Base-by-base conservation (phyloP, 2,797 vertebrate species). In the Periophthalmus magnuspinnatus region DNA sequence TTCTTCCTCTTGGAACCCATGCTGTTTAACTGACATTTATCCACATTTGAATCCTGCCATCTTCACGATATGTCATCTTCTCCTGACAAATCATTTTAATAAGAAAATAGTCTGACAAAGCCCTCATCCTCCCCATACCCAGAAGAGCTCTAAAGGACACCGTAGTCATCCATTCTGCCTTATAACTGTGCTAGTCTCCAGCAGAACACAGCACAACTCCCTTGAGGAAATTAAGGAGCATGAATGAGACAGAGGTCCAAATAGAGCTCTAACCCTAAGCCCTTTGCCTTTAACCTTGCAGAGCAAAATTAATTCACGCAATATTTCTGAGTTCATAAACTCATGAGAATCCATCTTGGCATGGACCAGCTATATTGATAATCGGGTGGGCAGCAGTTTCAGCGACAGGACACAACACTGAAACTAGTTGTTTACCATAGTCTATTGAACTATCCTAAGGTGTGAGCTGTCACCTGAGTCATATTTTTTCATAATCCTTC, bases 61-160 rank as follows among this genome's bases (percentile, higher is more conserved):
- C 59, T 55, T 0, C 54, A 2, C 17, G 2, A n/a, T 47, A 10
- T 17, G 36, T 64, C 62, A 48, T 28, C 55, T 57, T 32, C 28
- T 22, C 14, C 33, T 67, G 33, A 67, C 19, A 14, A 22, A 67
- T 55, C 5, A 8, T 56, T 36, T 55, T 67, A 36, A 67, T 67
- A 56, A 67, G 52, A 56, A 36, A n/a, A 34, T 17, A 21, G 32
- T 56, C 19, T 38, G n/a, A 67, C 24, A 34, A n/a, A 21, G 1
- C 41, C 47, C 22, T 50, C 47, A 52, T 34, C 14, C 28, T 47
- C 47, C 33, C 5, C 17, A 2, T 52, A 34, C 38, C 14, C 41
- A 65, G 17, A 52, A 52, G 17, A 65, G 28, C 47, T 34, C 24
- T 52, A 14, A 52, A 66, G 50, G 48, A 54, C 48, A 4, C 38